phyloP scores from a whole-genome alignment of 2,113 vertebrate genomes.

The Prolemur simus region DNA sequence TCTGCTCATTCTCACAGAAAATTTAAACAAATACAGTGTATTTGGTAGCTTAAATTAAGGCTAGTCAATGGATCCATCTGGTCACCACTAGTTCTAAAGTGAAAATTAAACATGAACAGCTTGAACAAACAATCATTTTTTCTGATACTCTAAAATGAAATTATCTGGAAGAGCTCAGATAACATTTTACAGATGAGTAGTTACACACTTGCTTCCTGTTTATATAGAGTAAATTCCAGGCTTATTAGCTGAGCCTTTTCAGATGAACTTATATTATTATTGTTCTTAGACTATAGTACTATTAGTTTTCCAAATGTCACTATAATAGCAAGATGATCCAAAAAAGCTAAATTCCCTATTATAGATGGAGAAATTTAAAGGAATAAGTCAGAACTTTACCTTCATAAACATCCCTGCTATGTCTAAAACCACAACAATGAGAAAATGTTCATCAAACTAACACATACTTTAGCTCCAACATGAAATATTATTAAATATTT shows the following conservation, averaged over 20 bases:
- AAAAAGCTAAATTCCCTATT: conserved; percentile 46
- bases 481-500: conserved; percentile 16
- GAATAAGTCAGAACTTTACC: conserved; percentile 33
- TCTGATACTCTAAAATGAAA: conserved; percentile 58
- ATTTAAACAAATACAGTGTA: conserved; percentile 45
- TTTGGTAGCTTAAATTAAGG: conserved; percentile 35
- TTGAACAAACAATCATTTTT: conserved; percentile 64
- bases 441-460: conserved; percentile 21
- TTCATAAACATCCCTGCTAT: not conserved
- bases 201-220: conserved; percentile 53
- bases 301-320: conserved; percentile 50
- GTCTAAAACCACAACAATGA: conserved; percentile 25
- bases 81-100: conserved; percentile 54
- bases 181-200: conserved; percentile 60
- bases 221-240: conserved; percentile 47
- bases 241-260: conserved; percentile 53
- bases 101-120: conserved; percentile 68
- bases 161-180: conserved; percentile 60
- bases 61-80: conserved; percentile 42
- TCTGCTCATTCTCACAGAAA: not conserved
- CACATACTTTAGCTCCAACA: not conserved
- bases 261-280: conserved; percentile 23
- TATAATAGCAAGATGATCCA: conserved; percentile 37
- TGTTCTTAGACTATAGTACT: conserved; percentile 18
- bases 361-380: conserved; percentile 24